Base-by-base conservation (phyloP, 1,140 invertebrate genomes). In the Dendrolimus punctatus region DNA sequence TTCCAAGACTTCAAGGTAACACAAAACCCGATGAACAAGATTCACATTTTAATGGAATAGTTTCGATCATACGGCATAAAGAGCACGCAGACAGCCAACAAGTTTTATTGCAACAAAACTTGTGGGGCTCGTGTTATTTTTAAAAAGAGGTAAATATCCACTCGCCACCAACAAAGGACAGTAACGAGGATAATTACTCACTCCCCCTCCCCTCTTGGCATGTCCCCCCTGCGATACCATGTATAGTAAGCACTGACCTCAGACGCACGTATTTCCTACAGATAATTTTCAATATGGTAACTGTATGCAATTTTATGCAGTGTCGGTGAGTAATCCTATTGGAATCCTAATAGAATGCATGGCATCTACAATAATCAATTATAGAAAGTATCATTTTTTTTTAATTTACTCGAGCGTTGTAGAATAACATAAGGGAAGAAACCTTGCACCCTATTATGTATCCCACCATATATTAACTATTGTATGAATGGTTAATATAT, bases 111-210 rank as follows among this genome's bases (percentile, higher is more conserved):
- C 39, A 42, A 42, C 6, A 42, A 8, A n/a, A 8, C 6, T 42
- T 42, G 6, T 42, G 23, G 23, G 23, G 23, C 23, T 23, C 23
- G 23, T 23, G 23, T 23, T 23, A 23, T 23, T 23, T 37, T 39
- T 43, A 51, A 57, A 57, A 9, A 41, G 23, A 45, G n/a, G 45
- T 44, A 51, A 51, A 56, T 49, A 55, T 23, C 49, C 8, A 39
- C 49, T 5, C 40, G 42, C 9, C 37, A 51, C 39, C 44, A 51
- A 51, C 46, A 58, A 61, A 57, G 59, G 59, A 52, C 58, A 56
- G 50, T 55, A 43, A 60, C 58, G 52, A 56, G 58, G 50, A 60
- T 55, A 60, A 60, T 60, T 51, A 55, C 53, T 60, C 42, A 46
- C 41, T 8, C n/a, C 41, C 43, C 43, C 43, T 45, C 23, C 43